Base-by-base conservation (phyloP, 2,797 vertebrate species). In the Helostoma temminkii region DNA sequence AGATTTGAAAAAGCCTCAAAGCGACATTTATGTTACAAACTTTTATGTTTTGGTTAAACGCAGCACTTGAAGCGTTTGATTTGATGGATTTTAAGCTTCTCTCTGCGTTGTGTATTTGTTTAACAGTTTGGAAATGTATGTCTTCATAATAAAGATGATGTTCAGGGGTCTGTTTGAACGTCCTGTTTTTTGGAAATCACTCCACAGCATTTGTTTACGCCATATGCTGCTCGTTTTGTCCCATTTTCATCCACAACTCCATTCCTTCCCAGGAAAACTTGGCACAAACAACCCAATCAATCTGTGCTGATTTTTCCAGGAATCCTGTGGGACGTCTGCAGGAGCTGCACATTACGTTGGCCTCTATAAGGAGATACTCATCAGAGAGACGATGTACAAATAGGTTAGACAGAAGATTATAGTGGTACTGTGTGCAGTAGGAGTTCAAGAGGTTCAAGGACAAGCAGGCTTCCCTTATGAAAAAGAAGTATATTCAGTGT, bases 141-240 rank as follows among this genome's bases (percentile, higher is more conserved):
- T 73, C 24, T 21, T 69, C 65, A 70, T 12, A 90, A 89, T 90
- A 92, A 90, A 89, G 68, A 75, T 14, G 60, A 65, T 77, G 59
- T 81, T 88, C 83, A 87, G 78, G 74, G 57, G 30, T 71, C 24
- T 47, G 41, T 48, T 64, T 37, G 12, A n/a, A 11, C 32, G 47
- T 78, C 34, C 30, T 55, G 28, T 56, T 15, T 61, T 66, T 49
- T 64, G 10, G 8, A 28, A 46, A 12, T 9, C n/a, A 50, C 2
- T 52, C 42, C 19, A 21, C 9, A 18, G 9, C 18, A 16, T 1
- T 1, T 1, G 6, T 30, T 39, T 8, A 8, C 19, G 3, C 7
- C 43, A 45, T 9, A 24, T 41, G 22, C 5, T 0, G 6, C 34
- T 21, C 39, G 22, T 46, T 52, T 47, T 7, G 12, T 12, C 2